Conservation (phyloP, 2,113 vertebrate species). For the Saguinus midas region DNA sequence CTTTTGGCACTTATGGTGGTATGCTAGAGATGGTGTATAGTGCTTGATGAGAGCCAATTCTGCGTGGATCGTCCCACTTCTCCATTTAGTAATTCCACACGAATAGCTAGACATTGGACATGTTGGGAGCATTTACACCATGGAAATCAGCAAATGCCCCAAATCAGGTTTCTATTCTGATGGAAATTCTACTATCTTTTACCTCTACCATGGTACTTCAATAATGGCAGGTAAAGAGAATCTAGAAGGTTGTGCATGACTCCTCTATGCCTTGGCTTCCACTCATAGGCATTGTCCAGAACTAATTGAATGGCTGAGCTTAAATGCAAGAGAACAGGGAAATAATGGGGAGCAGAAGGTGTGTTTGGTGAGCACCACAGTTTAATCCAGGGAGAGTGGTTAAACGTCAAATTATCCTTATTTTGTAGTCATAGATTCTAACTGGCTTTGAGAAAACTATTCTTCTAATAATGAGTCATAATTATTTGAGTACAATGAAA, state of each 20-base stretch:
- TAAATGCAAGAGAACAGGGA: neutral
- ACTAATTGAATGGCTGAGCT: neutral
- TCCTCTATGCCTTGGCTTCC: neutral
- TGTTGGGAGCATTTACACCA: neutral
- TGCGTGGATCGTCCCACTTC: neutral
- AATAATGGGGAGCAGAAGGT: neutral
- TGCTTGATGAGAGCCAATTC: neutral
- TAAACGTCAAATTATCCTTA: neutral
- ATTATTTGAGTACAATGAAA: neutral
- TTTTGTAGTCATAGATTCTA: neutral
- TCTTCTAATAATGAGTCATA: neutral
- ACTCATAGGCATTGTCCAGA: neutral
- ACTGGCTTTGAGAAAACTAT: neutral
- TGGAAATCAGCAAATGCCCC: neutral
- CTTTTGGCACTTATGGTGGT: neutral
- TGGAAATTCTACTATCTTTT: neutral
- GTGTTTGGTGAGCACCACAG: neutral
- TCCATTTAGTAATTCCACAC: neutral
- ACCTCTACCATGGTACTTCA: neutral
- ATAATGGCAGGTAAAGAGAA: neutral
- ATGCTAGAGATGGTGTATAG: neutral
- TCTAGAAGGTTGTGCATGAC: neutral
- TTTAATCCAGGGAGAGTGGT: neutral
- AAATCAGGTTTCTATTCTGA: neutral
- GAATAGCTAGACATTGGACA: neutral